These are phyloP conservation scores for Bubo scandiacus DNA, from an alignment of 2,113 vertebrate species.

Conservation along the genomic window DNA sequence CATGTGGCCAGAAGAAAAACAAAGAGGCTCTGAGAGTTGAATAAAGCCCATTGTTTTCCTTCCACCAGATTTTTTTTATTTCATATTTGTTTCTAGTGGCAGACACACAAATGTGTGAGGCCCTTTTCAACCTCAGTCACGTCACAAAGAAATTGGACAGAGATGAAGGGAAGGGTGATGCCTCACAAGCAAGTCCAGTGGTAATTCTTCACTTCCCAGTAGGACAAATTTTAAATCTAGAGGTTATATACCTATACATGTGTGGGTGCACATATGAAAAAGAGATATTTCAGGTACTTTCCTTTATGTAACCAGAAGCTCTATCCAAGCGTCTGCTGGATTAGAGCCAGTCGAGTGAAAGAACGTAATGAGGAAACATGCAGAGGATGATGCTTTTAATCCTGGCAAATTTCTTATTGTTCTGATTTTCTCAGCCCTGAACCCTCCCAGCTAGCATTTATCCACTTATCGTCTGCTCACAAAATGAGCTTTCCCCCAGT, in stretches of 20 bases:
- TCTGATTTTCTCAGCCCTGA: slow-evolving; percentile 33
- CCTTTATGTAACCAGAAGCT: background rate
- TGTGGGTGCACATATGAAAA: background rate
- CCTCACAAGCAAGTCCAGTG: background rate
- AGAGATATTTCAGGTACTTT: background rate
- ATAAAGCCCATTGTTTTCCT: slow-evolving; percentile 27
- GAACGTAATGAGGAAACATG: background rate
- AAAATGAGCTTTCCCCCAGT: background rate
- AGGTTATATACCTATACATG: background rate
- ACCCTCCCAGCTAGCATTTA: background rate
- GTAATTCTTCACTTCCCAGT: background rate
- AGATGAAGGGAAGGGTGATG: slow-evolving; percentile 10
- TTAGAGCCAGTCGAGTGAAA: background rate
- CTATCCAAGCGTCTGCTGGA: background rate
- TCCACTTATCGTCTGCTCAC: background rate
- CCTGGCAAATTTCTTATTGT: background rate
- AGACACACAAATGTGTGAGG: background rate
- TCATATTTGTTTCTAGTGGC: slow-evolving; percentile 16
- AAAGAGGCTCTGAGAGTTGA: background rate
- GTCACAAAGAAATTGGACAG: background rate
- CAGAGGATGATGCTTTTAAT: slow-evolving; percentile 16
- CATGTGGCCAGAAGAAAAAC: slow-evolving; percentile 11
- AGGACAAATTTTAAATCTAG: background rate
- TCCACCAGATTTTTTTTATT: background rate
- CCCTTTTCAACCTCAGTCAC: background rate